A percentile compares a stretch with the other conserved stretches of the same genome.
These are phyloP conservation scores for Drosophila monieri DNA, from an alignment of 2,888 invertebrate species.

Conservation along the genomic window DNA sequence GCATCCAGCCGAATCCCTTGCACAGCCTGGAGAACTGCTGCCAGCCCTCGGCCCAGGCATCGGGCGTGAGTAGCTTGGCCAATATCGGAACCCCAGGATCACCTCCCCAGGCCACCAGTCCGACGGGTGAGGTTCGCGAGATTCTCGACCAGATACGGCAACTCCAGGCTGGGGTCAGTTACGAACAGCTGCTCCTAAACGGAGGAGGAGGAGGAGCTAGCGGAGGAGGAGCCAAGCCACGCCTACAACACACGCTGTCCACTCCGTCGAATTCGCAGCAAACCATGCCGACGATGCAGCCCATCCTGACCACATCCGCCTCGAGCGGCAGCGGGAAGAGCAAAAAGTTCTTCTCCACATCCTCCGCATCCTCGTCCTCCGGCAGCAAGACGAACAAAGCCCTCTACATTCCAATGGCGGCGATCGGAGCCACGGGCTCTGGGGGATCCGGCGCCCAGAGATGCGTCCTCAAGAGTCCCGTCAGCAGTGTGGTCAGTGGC, in stretches of 20 bases:
- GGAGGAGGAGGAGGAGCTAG: constrained; percentile 6
- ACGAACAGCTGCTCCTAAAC: constrained; percentile 75
- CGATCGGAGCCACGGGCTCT: constrained; percentile 36
- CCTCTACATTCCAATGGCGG: constrained; percentile 88
- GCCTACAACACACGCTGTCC: constrained; percentile 70
- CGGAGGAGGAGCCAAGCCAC: constrained; percentile 63
- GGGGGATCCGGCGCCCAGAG: constrained; percentile 53
- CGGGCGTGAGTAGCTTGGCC: constrained; percentile 89
- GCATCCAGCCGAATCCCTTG: constrained; percentile 77
- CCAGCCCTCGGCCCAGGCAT: constrained; percentile 84
- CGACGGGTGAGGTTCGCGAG: constrained; percentile 90
- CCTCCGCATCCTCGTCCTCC: constrained; percentile 52
- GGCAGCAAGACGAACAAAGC: constrained; percentile 85
- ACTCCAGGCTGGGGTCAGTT: constrained; percentile 85
- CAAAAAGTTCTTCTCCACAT: constrained; percentile 84
- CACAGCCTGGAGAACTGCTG: constrained; percentile 83
- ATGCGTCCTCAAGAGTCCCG: constrained; percentile 82
- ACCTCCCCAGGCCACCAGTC: constrained; percentile 93
- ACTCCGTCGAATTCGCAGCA: constrained; percentile 53
- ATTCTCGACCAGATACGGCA: constrained; percentile 90
- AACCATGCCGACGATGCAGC: constrained; percentile 11
- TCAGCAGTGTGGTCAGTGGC: constrained; percentile 77
- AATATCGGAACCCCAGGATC: constrained; percentile 89
- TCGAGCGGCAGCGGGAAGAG: constrained; percentile 76
- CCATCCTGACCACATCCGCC: constrained; percentile 32